phyloP scores from a whole-genome alignment of 2,797 vertebrate genomes.

The Bufotes viridis region DNA sequence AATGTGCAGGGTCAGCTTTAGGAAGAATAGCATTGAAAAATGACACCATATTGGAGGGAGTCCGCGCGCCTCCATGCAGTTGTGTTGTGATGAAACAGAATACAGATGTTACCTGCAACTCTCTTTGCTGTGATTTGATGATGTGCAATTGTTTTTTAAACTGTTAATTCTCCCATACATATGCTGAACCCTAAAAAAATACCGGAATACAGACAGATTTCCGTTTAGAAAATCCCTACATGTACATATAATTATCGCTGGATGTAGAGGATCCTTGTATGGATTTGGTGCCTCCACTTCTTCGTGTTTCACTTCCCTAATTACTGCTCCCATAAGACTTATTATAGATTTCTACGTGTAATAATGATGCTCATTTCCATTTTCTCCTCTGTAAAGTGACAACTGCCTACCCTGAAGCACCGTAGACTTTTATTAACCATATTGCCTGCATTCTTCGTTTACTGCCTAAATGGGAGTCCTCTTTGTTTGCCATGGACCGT shows the following conservation, averaged over 20 bases:
- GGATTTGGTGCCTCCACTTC: not conserved
- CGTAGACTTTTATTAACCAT: constrained; percentile 11
- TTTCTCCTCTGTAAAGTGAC: constrained; percentile 7
- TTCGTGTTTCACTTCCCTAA: constrained; percentile 21
- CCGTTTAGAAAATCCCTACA: not conserved
- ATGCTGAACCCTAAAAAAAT: not conserved
- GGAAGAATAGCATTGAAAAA: no score
- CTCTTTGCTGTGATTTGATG: not conserved
- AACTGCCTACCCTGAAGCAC: constrained; percentile 1
- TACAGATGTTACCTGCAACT: not conserved
- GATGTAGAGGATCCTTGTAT: not conserved
- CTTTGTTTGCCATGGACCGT: not conserved
- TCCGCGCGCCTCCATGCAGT: not conserved
- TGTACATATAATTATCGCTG: not conserved
- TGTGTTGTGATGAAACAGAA: not conserved
- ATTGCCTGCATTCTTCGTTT: constrained; percentile 2
- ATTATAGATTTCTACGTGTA: not conserved
- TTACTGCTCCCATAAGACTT: constrained; percentile 3
- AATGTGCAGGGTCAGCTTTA: no score
- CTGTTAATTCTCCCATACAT: not conserved
- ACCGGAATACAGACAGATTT: not conserved
- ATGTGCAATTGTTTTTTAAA: no score
- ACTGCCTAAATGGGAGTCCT: not conserved
- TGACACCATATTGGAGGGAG: no score
- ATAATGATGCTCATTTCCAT: constrained; percentile 30